phyloP scores from a whole-genome alignment of 2,113 vertebrate species.

The Pluvianellus socialis region DNA sequence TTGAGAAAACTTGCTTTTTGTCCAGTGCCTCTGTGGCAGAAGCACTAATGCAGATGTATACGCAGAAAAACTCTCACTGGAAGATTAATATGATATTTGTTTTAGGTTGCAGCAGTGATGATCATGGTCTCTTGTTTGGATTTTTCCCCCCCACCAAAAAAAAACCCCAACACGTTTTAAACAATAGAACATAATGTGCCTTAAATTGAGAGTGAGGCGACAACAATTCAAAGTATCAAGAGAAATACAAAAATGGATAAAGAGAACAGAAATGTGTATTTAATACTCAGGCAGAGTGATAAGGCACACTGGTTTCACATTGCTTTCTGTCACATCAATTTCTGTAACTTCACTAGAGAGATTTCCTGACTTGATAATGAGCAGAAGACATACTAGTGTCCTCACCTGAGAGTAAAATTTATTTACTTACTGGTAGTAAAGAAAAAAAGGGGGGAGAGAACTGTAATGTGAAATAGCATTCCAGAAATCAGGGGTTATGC shows the following conservation, averaged over 20 bases:
- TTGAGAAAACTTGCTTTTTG: neutral
- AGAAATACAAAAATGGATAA: neutral
- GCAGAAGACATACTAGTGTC: neutral
- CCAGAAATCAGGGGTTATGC: neutral
- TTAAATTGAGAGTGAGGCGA: neutral
- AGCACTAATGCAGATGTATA: neutral
- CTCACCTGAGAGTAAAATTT: neutral
- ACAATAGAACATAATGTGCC: neutral
- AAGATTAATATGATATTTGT: neutral
- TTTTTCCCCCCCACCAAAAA: neutral
- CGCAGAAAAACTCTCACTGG: neutral
- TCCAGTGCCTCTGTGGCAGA: neutral
- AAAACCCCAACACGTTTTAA: neutral
- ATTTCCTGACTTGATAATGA: neutral
- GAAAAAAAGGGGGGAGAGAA: neutral
- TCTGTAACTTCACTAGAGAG: neutral
- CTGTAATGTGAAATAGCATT: neutral
- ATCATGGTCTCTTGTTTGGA: neutral
- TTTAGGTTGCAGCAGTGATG: neutral
- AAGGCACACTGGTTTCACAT: neutral
- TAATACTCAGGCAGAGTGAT: neutral
- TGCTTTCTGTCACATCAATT: neutral
- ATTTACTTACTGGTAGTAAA: neutral
- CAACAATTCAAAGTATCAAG: neutral
- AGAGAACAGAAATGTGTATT: neutral